phyloP scores from a whole-genome alignment of 2,113 vertebrate species.

The Tragelaphus scriptus region DNA sequence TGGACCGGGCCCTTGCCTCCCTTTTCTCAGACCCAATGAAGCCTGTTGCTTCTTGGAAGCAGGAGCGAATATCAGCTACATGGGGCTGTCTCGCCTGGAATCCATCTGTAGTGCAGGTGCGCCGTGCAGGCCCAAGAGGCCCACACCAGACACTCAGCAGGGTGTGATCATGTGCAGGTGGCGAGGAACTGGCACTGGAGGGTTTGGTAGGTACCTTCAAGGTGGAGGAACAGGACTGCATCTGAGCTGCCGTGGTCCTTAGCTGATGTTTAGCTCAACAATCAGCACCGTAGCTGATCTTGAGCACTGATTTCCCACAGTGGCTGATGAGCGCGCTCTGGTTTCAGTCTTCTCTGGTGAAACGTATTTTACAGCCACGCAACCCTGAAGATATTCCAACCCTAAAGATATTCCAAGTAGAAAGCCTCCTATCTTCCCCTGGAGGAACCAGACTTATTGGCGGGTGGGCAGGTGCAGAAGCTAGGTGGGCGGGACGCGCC shows the following conservation, averaged over 20 bases:
- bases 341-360: conserved; percentile 82
- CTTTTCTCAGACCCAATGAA: conserved; percentile 84
- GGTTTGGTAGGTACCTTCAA: conserved; percentile 91
- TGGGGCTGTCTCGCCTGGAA: conserved; percentile 88
- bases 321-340: conserved; percentile 77
- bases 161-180: conserved; percentile 87
- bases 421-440: conserved; percentile 89
- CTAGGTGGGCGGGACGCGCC: accelerated
- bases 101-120: conserved; percentile 90
- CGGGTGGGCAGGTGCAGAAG: not conserved
- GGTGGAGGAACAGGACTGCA: conserved; percentile 91
- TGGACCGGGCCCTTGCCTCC: conserved; percentile 91
- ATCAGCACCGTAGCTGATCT: conserved; percentile 70
- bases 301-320: conserved; percentile 78
- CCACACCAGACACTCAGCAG: conserved; percentile 88
- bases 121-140: conserved; percentile 84
- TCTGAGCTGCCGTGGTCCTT: conserved; percentile 89
- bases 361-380: conserved; percentile 85
- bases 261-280: conserved; percentile 68
- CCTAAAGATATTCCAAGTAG: conserved; percentile 89
- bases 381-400: conserved; percentile 91
- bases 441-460: not conserved
- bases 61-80: conserved; percentile 91
- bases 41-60: conserved; percentile 93
- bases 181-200: conserved; percentile 89